These are phyloP conservation scores for Drosophila persimilis DNA, from an alignment of 1,140 invertebrate species.

Conservation along the genomic window DNA sequence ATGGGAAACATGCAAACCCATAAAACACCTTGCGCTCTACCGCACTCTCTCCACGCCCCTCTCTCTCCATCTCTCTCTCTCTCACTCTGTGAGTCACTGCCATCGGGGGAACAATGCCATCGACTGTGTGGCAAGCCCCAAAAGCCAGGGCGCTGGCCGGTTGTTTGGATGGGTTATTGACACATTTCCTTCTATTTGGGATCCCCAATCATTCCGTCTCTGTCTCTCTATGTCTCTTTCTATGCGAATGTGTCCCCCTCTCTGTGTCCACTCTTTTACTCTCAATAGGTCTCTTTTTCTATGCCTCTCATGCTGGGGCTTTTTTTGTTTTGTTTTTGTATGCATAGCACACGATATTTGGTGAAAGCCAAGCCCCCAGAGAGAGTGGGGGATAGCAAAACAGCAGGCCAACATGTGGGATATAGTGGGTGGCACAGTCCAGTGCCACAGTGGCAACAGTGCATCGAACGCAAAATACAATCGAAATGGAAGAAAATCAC, in stretches of 20 bases:
- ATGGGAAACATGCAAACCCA: constrained; percentile 4
- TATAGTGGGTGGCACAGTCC: background rate
- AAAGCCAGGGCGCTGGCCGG: constrained; percentile 21
- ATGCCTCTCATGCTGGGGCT: background rate
- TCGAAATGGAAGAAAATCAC: too few relatives aligned
- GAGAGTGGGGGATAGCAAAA: constrained; percentile 47
- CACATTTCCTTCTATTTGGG: constrained; percentile 36
- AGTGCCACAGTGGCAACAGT: background rate
- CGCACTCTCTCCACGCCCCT: too few relatives aligned
- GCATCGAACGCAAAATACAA: background rate
- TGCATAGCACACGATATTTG: constrained; percentile 63
- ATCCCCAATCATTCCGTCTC: constrained; percentile 18
- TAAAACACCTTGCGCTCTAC: too few relatives aligned
- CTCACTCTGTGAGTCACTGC: too few relatives aligned
- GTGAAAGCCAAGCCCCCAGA: constrained; percentile 60
- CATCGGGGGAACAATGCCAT: too few relatives aligned
- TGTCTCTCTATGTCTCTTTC: background rate
- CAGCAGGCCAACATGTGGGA: constrained; percentile 27
- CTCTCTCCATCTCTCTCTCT: too few relatives aligned
- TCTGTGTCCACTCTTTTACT: constrained; percentile 12
- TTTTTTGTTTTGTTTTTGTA: constrained; percentile 52
- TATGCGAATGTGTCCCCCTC: background rate
- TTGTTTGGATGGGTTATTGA: constrained; percentile 32
- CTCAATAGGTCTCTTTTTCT: constrained; percentile 19
- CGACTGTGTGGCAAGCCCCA: background rate